These are phyloP conservation scores for Parnassius glacialis DNA, from an alignment of 2,888 invertebrate species.

Conservation along the genomic window DNA sequence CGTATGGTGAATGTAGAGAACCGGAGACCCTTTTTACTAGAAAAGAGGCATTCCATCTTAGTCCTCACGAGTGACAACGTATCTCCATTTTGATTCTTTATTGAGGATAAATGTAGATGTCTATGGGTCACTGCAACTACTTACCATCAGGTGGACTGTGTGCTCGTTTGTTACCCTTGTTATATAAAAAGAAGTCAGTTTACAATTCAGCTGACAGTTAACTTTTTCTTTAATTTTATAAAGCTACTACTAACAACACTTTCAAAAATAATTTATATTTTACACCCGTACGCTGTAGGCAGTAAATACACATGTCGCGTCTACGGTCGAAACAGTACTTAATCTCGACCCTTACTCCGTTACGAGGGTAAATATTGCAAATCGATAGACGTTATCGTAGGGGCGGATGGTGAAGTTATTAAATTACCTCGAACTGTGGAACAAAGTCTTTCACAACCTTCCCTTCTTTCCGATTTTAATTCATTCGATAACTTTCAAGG, in stretches of 20 bases:
- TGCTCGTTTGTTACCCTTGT: no score
- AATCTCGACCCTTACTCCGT: conserved; percentile 31
- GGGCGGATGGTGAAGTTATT: conserved; percentile 49
- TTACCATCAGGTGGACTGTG: no score
- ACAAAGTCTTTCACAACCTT: conserved; percentile 30
- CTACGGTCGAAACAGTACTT: conserved; percentile 14
- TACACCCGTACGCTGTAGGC: conserved; percentile 15
- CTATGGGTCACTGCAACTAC: no score
- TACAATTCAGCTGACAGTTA: no score
- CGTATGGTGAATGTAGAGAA: no score
- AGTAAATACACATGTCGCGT: conserved; percentile 37
- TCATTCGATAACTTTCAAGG: conserved; percentile 5
- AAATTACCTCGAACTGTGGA: conserved; percentile 52
- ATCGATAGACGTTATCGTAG: conserved; percentile 60
- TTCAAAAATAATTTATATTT: conserved; percentile 9
- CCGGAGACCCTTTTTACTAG: no score
- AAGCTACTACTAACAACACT: neutral
- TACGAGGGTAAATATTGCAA: conserved; percentile 58
- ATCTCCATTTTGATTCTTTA: no score
- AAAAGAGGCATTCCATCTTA: no score
- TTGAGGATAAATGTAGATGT: no score
- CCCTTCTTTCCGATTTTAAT: conserved; percentile 22
- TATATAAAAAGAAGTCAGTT: no score
- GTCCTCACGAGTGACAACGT: no score
- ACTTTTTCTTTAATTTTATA: no score